These are phyloP conservation scores for Lagopus muta DNA, from an alignment of 2,113 vertebrate genomes.

Conservation along the genomic window DNA sequence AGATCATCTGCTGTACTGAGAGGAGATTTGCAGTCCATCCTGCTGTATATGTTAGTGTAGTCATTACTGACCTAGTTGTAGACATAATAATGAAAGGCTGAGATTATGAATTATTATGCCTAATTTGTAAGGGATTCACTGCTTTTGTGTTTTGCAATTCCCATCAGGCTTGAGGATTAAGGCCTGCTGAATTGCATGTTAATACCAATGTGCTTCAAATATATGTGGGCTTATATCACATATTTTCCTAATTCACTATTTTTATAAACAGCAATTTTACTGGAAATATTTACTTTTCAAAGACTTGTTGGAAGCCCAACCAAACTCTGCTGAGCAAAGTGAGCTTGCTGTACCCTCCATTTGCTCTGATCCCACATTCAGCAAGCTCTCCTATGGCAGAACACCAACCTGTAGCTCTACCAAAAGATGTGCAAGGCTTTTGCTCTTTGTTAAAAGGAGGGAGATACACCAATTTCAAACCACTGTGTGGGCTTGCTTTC, in stretches of 20 bases:
- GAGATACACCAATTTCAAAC: neutral
- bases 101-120: conserved; percentile 64
- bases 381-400: neutral
- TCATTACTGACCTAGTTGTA: conserved; percentile 60
- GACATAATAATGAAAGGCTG: conserved; percentile 40
- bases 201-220: conserved; percentile 51
- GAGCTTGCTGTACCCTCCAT: rapidly evolving
- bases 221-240: conserved; percentile 10
- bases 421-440: neutral
- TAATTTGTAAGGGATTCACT: conserved; percentile 67
- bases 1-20: neutral
- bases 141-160: conserved; percentile 60
- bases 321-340: neutral
- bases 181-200: conserved; percentile 29
- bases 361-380: neutral
- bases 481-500: neutral
- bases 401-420: neutral
- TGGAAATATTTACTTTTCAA: conserved; percentile 48
- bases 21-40: conserved; percentile 21
- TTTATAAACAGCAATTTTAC: conserved; percentile 26
- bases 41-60: neutral
- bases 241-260: conserved; percentile 45
- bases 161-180: conserved; percentile 49
- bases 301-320: neutral
- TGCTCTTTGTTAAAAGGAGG: neutral